A percentile compares a stretch with the other conserved stretches of the same genome.
Conservation (phyloP, 2,113 vertebrate genomes). For the Plotosus lineatus region DNA sequence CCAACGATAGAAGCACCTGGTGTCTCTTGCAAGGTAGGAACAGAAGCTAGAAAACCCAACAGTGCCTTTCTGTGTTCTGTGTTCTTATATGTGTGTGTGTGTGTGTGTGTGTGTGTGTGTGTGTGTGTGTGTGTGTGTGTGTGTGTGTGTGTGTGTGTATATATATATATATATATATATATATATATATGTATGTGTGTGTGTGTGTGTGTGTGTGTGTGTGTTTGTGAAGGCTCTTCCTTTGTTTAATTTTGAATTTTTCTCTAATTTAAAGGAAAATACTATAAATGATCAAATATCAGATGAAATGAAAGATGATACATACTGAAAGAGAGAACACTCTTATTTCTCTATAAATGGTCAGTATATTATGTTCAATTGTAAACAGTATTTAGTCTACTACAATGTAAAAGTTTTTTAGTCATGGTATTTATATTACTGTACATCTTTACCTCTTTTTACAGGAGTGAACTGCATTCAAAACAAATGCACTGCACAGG, state of each 20-base stretch:
- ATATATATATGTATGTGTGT: too few species aligned
- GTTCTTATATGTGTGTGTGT: too few species aligned
- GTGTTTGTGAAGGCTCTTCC: too few species aligned
- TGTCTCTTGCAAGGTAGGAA: constrained; percentile 19
- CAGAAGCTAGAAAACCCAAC: neutral
- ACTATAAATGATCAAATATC: neutral
- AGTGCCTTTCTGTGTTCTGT: neutral
- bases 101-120: too few species aligned
- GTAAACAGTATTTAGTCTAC: neutral
- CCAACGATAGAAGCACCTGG: constrained; percentile 1
- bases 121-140: too few species aligned
- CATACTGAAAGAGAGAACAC: neutral
- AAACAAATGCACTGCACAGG: neutral
- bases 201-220: too few species aligned
- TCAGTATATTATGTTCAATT: neutral
- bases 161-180: too few species aligned
- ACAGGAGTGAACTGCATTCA: constrained; percentile 16
- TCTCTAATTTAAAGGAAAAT: constrained; percentile 23
- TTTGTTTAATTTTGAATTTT: constrained; percentile 7
- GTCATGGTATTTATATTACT: constrained; percentile 4
- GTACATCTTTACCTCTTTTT: neutral
- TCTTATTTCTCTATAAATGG: constrained; percentile 1
- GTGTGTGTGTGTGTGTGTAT: too few species aligned
- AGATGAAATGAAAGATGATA: constrained; percentile 11
- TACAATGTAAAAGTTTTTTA: neutral